Base-by-base conservation (phyloP, 2,113 vertebrate species). In the Lathamus discolor region DNA sequence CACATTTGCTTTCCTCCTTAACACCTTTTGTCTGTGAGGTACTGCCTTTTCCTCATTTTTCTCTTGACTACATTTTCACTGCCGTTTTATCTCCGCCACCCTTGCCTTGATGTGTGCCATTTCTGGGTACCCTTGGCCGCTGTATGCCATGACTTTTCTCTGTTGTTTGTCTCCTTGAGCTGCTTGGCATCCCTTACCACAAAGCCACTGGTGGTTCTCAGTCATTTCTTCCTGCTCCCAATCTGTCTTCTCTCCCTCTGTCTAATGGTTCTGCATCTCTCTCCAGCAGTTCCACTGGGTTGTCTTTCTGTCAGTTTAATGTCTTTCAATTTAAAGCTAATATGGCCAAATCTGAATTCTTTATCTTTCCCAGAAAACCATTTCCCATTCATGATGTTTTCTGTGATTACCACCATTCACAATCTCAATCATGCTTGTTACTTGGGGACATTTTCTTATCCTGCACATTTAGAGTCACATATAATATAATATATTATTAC, bases 291-390 rank as follows among this genome's bases (percentile, higher is more conserved):
- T 89, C 33, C 61, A 57, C n/a, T 41, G 61, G 33, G 11, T 33
- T 86, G 64, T 84, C 66, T 48, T 78, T 61, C 74, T 95, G 87
- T 93, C 95, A 68, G 48, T 72, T 93, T 76, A 82, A 83, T 73
- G 8, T 48, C 35, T 44, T 83, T 73, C 82, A 51, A 1, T 64
- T 93, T 64, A 84, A 88, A 90, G 8, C 25, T 94, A 75, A 92
- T 72, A 54, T 13, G 35, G 12, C 27, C 51, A 90, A 88, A 86
- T 78, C 27, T 63, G 64, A 70, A 37, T 74, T 92, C 54, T 85
- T 90, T 80, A 16, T 83, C 64, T 90, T 94, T 88, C 84, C 44
- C 27, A 59, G 48, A 62, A 92, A 95, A 51, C 19, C 10, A 9
- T 80, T 88, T 83, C 37, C 74, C 17, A 22, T 94, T 94, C 20